These are phyloP conservation scores for Phyllotreta cruciferae DNA, from an alignment of 2,888 invertebrate species.

Conservation along the genomic window DNA sequence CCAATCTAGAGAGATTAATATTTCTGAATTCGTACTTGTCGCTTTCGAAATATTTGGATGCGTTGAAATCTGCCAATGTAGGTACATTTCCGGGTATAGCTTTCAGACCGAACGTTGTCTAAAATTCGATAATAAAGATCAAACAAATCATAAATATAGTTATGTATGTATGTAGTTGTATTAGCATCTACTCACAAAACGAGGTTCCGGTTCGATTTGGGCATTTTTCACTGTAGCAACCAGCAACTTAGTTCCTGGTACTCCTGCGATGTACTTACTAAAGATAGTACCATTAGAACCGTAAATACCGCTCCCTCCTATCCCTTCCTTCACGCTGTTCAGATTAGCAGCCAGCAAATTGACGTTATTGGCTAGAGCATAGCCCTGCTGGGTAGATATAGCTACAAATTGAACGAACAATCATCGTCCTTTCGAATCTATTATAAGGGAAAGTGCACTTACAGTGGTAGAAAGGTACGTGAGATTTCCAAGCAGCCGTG, in stretches of 20 bases:
- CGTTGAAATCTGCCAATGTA: conserved; percentile 36
- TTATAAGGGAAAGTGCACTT: conserved; percentile 28
- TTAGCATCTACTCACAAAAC: conserved; percentile 26
- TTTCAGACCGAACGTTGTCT: conserved; percentile 35
- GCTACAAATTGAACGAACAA: conserved; percentile 41
- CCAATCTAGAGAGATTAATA: conserved; percentile 36
- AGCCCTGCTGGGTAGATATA: conserved; percentile 45
- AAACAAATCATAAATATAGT: no score
- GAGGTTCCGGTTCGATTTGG: not conserved
- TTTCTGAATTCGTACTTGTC: conserved; percentile 38
- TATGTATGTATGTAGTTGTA: no score
- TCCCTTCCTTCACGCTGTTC: conserved; percentile 39
- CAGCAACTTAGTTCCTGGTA: conserved; percentile 36
- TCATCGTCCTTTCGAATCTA: not conserved
- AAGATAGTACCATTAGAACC: conserved; percentile 41
- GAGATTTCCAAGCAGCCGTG: conserved; percentile 43
- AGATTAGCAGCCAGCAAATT: conserved; percentile 47
- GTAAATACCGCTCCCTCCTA: conserved; percentile 48
- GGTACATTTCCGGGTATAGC: conserved; percentile 31
- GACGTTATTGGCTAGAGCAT: conserved; percentile 45
- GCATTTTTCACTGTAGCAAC: conserved; percentile 31
- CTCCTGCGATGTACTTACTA: conserved; percentile 38
- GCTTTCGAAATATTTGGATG: conserved; percentile 37
- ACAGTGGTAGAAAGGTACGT: conserved; percentile 47
- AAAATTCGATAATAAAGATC: no score